Conservation (phyloP, 1,140 invertebrate genomes). For the Trachelipus rathkii region DNA sequence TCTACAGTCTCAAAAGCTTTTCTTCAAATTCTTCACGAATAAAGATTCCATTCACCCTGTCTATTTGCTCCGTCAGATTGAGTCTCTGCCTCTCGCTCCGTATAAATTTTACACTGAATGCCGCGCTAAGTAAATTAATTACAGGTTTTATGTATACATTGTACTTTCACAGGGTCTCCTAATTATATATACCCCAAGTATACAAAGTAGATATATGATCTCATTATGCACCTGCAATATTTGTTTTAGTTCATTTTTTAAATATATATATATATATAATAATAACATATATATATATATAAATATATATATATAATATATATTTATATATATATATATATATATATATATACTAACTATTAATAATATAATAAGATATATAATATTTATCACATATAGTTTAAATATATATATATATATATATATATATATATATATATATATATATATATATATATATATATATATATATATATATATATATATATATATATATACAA, state of each 20-base stretch:
- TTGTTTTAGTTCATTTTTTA: too few relatives aligned
- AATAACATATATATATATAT: neutral
- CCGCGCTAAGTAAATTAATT: slow-evolving; percentile 1
- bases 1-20: too few relatives aligned
- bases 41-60: too few relatives aligned
- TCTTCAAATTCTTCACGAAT: too few relatives aligned
- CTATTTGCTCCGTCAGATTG: neutral
- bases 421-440: slow-evolving; percentile 1
- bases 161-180: neutral
- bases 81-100: neutral
- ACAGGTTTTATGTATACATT: neutral
- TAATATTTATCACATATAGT: neutral
- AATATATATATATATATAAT: neutral
- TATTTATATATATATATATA: slow-evolving; percentile 13
- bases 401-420: neutral
- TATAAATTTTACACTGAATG: neutral
- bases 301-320: slow-evolving; percentile 12
- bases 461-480: slow-evolving; percentile 1
- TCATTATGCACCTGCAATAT: too few relatives aligned
- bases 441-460: neutral
- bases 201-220: too few relatives aligned
- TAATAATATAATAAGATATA: neutral
- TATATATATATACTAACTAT: neutral
- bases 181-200: too few relatives aligned
- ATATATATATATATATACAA: too few relatives aligned